Percentiles rank a stretch among this genome's conserved stretches.
Conservation (phyloP, 2,888 invertebrate genomes). For the Eupithecia dodoneata region DNA sequence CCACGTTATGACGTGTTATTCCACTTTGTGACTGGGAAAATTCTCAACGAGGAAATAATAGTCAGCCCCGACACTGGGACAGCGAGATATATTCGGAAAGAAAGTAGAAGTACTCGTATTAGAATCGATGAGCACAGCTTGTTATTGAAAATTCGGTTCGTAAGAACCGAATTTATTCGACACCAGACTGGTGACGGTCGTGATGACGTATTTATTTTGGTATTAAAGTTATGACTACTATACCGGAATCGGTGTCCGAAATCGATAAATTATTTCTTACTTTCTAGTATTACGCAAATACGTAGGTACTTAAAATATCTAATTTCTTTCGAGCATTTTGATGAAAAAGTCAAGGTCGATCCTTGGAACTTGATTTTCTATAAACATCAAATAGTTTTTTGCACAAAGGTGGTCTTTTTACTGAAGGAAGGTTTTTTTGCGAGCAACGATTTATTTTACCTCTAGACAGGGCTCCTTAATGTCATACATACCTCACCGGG, state of each 20-base stretch:
- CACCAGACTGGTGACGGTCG: background rate
- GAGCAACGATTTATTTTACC: background rate
- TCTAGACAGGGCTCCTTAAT: background rate
- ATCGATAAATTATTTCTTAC: background rate
- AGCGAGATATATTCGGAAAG: background rate
- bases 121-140: background rate
- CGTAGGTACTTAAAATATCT: background rate
- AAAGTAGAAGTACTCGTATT: background rate
- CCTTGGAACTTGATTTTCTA: background rate
- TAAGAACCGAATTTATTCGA: background rate
- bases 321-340: background rate
- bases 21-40: slow-evolving; percentile 11
- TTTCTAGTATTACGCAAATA: background rate
- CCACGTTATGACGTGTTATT: slow-evolving; percentile 19
- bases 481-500: background rate
- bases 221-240: background rate
- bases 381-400: background rate
- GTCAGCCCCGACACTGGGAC: background rate
- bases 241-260: background rate
- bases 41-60: slow-evolving; percentile 10
- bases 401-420: background rate
- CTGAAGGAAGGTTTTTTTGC: background rate
- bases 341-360: background rate
- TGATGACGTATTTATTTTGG: background rate
- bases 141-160: background rate